Percentiles rank a stretch among this genome's conserved stretches.
Conservation (phyloP, 2,888 invertebrate genomes). For the Tanaodytes sp. region DNA sequence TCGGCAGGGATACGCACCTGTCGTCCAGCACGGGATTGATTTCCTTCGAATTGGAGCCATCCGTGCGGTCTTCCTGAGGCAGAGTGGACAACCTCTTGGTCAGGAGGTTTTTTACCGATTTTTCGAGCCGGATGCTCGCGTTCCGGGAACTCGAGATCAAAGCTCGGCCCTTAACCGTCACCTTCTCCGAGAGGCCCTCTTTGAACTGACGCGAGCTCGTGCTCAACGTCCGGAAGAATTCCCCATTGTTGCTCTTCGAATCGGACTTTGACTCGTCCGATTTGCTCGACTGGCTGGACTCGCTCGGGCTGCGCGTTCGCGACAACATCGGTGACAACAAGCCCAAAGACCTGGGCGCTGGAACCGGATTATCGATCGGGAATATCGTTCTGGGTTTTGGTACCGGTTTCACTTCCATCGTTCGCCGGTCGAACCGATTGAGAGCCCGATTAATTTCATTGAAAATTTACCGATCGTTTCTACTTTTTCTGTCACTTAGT, state of each 20-base stretch:
- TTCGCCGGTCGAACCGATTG: conserved; percentile 1
- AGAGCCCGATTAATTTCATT: conserved; percentile 2
- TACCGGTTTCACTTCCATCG: conserved; percentile 68
- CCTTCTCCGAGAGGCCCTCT: conserved; percentile 75
- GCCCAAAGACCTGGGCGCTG: conserved; percentile 62
- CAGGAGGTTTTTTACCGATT: conserved; percentile 70
- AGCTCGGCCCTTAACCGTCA: conserved; percentile 75
- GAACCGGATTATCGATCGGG: conserved; percentile 61
- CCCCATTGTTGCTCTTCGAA: conserved; percentile 55
- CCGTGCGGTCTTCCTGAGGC: conserved; percentile 59
- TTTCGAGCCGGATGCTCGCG: conserved; percentile 74
- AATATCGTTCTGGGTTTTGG: conserved; percentile 67
- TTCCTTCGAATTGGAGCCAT: conserved; percentile 48
- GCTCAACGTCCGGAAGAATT: conserved; percentile 64
- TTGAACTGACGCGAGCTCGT: conserved; percentile 74
- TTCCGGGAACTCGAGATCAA: conserved; percentile 79
- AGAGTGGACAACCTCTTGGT: conserved; percentile 63
- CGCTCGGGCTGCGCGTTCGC: conserved; percentile 60
- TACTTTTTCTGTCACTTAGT: neutral
- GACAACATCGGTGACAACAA: conserved; percentile 45
- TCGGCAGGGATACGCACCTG: conserved; percentile 77
- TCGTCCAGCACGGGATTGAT: conserved; percentile 62
- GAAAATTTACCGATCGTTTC: conserved; percentile 2
- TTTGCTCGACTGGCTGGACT: conserved; percentile 63
- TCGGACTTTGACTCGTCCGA: conserved; percentile 63